Base-by-base conservation (phyloP, 2,888 invertebrate species). In the Scelioninae gen. 1 region DNA sequence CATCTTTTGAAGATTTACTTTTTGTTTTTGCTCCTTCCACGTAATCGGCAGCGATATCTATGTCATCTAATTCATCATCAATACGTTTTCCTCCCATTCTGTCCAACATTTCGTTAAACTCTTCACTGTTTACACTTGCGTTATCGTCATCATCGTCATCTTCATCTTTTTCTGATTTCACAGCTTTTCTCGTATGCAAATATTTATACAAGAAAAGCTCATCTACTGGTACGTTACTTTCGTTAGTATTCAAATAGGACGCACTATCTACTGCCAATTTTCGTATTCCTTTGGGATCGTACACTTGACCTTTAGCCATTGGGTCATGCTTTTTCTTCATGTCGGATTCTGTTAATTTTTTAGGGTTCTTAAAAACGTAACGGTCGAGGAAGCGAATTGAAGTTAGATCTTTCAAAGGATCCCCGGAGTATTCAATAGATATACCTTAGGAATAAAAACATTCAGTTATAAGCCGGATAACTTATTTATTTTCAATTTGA, bases 281-380 rank as follows among this genome's bases (percentile, higher is more conserved):
- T 86, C 95, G 95, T 0, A 94, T 90, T 79, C 97, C 97, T 90
- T 93, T 94, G 0, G 97, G 95, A 11, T 92, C 91, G 91, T 97
- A 96, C 63, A 95, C 94, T 89, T 95, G 95, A 81, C 95, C 93
- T 47, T 94, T 93, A 0, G 95, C 95, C 68, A 96, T 94, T 0
- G 95, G 95, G 90, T 95, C 95, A 0, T 94, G 94, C 0, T 94
- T 95, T 69, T 93, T 94, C 0, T 93, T 81, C 51, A 87, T 93
- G 76, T 91, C 93, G 86, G 93, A 94, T 45, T 92, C 92, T 66
- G n/a, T 87, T 0, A 94, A 89, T 85, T 95, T 95, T 91, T 97
- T 97, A 0, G 97, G 97, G 93, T 99, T 99, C 91, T 98, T 97
- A 92, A 97, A 99, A 9, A 97, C 97, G 92, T 99, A 99, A 51